These are phyloP conservation scores for Drosophila anomalata DNA, from an alignment of 2,888 invertebrate genomes.

Conservation along the genomic window DNA sequence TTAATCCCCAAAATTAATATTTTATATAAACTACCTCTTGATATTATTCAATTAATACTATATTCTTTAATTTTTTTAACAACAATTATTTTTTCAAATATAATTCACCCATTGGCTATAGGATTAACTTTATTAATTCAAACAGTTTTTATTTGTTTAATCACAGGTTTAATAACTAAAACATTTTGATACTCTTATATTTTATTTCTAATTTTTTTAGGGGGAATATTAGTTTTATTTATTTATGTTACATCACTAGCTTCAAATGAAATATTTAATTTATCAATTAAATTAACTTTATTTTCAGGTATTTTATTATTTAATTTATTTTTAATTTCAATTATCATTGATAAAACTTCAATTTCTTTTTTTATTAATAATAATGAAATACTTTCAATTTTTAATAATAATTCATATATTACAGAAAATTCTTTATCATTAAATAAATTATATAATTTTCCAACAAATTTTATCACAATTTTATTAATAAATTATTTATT, in stretches of 20 bases:
- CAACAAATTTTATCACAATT: conserved; percentile 85
- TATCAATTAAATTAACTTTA: conserved; percentile 79
- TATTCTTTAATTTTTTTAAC: conserved; percentile 42
- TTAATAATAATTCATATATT: conserved; percentile 57
- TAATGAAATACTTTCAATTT: conserved; percentile 80
- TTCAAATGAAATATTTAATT: conserved; percentile 86
- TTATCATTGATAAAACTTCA: conserved; percentile 68
- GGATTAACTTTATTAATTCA: conserved; percentile 84
- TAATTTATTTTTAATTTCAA: conserved; percentile 61
- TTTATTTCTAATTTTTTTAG: too few species aligned
- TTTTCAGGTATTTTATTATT: conserved; percentile 61
- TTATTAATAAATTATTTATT: conserved; percentile 87
- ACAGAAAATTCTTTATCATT: conserved; percentile 84
- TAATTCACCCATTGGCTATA: conserved; percentile 85
- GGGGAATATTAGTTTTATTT: conserved; percentile 87
- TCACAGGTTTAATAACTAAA: too few species aligned
- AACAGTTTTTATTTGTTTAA: too few species aligned
- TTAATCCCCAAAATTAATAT: conserved; percentile 90
- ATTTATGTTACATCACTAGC: conserved; percentile 87
- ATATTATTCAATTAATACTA: conserved; percentile 78
- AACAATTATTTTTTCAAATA: conserved; percentile 61
- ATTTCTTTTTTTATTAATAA: conserved; percentile 75
- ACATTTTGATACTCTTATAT: too few species aligned
- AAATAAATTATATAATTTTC: conserved; percentile 85
- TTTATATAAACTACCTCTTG: conserved; percentile 88